Conservation (phyloP, 2,888 invertebrate species). For the Rhamnusium bicolor region DNA sequence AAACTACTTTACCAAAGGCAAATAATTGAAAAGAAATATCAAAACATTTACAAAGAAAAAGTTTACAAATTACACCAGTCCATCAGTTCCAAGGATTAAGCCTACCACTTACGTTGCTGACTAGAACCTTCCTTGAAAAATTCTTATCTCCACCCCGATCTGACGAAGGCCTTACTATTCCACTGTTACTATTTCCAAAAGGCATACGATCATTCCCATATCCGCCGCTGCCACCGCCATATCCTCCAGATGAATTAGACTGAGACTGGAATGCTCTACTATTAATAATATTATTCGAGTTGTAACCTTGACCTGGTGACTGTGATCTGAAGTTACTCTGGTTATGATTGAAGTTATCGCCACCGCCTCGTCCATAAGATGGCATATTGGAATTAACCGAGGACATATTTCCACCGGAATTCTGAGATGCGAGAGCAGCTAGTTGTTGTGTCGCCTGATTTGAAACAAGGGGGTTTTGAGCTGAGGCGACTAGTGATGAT, state of each 20-base stretch:
- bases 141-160: conserved; percentile 24
- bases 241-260: not conserved
- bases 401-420: conserved; percentile 29
- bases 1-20: no score
- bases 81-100: conserved; percentile 27
- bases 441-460: conserved; percentile 58
- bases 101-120: conserved; percentile 65
- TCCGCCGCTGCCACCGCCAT: conserved; percentile 40
- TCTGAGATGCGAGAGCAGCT: conserved; percentile 50
- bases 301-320: conserved; percentile 14
- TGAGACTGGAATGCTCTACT: conserved; percentile 29
- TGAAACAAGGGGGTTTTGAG: conserved; percentile 60
- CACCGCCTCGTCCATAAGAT: conserved; percentile 27
- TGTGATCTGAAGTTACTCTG: not conserved
- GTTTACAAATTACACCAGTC: conserved; percentile 12
- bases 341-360: conserved; percentile 23
- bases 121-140: conserved; percentile 63
- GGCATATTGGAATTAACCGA: conserved; percentile 3
- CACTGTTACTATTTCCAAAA: not conserved
- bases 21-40: not conserved
- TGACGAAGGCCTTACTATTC: conserved; percentile 1
- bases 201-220: conserved; percentile 44
- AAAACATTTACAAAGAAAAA: conserved; percentile 9
- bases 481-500: conserved; percentile 61
- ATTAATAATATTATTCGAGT: not conserved